Evolutionary conservation across 37 sponge, comb jelly and placozoan species (phyloP).

Genomic region (Diacarnus erythraeanus): DNA sequence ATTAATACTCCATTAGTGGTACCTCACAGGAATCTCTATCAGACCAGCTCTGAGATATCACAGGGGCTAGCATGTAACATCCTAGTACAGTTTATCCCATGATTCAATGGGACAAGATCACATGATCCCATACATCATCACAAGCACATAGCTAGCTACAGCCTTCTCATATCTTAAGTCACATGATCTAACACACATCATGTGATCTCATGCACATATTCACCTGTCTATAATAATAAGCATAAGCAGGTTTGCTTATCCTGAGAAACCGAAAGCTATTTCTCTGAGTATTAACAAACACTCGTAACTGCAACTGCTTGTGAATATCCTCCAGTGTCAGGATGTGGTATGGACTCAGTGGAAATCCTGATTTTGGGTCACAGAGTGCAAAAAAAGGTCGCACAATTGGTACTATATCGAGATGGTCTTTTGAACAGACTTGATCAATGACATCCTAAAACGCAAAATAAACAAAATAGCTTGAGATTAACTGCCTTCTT

Average conservation of each 20-base stretch:
- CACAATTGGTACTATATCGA: slow-evolving; percentile 32
- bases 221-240: slow-evolving; percentile 65
- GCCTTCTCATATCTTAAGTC: too few species aligned
- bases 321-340: slow-evolving; percentile 12
- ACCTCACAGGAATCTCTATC: too few species aligned
- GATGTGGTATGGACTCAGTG: slow-evolving; percentile 31
- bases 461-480: too few species aligned
- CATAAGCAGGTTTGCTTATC: slow-evolving; percentile 16
- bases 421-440: slow-evolving; percentile 16
- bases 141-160: too few species aligned
- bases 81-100: too few species aligned
- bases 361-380: slow-evolving; percentile 17
- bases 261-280: slow-evolving; percentile 35
- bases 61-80: too few species aligned
- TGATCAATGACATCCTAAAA: slow-evolving; percentile 16
- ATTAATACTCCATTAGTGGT: too few species aligned
- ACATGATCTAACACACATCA: too few species aligned
- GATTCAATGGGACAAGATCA: too few species aligned
- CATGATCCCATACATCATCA: neutral
- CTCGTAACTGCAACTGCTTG: slow-evolving; percentile 36
- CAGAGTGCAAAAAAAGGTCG: slow-evolving; percentile 65
- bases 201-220: neutral
- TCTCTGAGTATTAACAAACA: slow-evolving; percentile 41
- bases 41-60: too few species aligned
- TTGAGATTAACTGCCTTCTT: too few species aligned